Evolutionary conservation across 2,797 vertebrate species (phyloP).

Genomic region (Liparis tanakae): DNA sequence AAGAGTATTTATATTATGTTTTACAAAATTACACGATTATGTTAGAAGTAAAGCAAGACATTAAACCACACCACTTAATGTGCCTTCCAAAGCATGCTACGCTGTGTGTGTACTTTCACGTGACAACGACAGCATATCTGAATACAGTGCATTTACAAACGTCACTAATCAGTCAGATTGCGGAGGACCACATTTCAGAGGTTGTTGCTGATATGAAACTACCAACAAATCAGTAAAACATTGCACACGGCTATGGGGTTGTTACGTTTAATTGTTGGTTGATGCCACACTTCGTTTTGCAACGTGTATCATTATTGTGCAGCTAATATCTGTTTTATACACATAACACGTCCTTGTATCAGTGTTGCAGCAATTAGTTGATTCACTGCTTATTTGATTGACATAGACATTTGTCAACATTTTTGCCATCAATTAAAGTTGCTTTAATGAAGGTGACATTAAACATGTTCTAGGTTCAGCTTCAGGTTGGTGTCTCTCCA

Average conservation of each 20-base stretch:
- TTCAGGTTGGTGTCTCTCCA: not conserved
- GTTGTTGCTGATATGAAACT: not conserved
- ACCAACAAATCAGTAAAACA: not conserved
- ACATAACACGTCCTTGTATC: not conserved
- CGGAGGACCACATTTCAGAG: not conserved
- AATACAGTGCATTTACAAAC: not conserved
- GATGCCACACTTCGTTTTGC: not conserved
- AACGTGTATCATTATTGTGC: not conserved
- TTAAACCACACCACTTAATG: not conserved
- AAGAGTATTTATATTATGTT: not conserved
- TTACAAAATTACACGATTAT: not conserved
- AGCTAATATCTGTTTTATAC: not conserved
- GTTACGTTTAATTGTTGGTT: not conserved
- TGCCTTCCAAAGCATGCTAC: not conserved
- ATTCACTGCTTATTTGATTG: not conserved
- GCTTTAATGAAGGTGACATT: not conserved
- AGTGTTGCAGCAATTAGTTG: not conserved
- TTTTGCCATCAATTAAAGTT: not conserved
- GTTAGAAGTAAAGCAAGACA: accelerated
- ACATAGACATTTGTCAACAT: not conserved
- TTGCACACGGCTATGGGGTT: not conserved
- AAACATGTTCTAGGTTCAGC: not conserved
- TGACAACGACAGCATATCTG: conserved; percentile 1
- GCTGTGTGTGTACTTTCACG: conserved; percentile 6
- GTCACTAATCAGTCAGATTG: not conserved